Base-by-base conservation (phyloP, 2,113 vertebrate genomes). In the Grantiella picta region DNA sequence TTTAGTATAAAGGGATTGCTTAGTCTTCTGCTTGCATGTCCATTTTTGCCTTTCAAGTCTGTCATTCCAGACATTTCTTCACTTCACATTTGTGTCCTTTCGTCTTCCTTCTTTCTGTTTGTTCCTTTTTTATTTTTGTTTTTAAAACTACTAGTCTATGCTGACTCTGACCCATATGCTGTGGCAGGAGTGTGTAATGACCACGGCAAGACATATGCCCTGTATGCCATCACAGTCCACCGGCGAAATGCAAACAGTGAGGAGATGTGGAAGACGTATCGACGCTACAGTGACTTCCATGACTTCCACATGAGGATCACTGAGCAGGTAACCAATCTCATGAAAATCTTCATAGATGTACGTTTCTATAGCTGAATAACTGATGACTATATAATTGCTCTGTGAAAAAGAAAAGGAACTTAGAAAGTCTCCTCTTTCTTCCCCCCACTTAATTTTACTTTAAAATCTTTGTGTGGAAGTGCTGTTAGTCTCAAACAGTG, bases 261-360 rank as follows among this genome's bases (percentile, higher is more conserved):
- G 84, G 99, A 99, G 94, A 98, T 97, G 72, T 99, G 99, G 99
- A 99, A 99, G 96, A 99, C 99, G 0, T 99, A 99, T 79, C 99
- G 99, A 22, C 99, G 99, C 57, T 99, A 99, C 82, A 99, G 99
- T 13, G 99, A 99, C 98, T 99, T 99, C 95, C 99, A 99, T 38
- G 99, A 99, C 97, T 99, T 99, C 66, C 99, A 99, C 86, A 99
- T 99, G 99, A 99, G 99, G 96, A 99, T 99, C 98, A 99, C 98
- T 6, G 99, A 99, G 83, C 99, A 99, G 99, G 99, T 99, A 97
- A 91, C 63, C 29, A 27, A 12, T 9, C 23, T 33, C 40, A 1
- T 10, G 33, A 27, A 54, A 57, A 15, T 18, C 33, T 57, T 70
- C n/a, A 33, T 15, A 60, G 42, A 16, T 47, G 10, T 15, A 9